Conservation (phyloP, 2,888 invertebrate genomes). For the Melanchra persicariae region DNA sequence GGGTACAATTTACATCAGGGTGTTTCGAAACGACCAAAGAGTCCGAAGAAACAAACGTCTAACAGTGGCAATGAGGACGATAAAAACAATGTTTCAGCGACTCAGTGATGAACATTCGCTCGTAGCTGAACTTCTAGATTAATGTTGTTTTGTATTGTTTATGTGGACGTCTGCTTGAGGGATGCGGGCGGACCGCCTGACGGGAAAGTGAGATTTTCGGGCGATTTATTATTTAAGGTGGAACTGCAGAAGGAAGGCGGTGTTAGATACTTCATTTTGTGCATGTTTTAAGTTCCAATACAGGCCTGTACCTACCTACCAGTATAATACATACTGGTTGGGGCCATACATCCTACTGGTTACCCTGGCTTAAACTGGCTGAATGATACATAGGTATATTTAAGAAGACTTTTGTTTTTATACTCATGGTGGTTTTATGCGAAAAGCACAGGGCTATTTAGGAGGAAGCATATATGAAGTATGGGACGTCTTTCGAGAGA, state of each 20-base stretch:
- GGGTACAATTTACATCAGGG: slow-evolving; percentile 74
- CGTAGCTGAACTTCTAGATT: slow-evolving; percentile 56
- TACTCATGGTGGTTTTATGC: background rate
- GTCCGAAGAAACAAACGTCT: slow-evolving; percentile 62
- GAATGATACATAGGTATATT: too few species aligned
- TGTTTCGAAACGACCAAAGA: slow-evolving; percentile 60
- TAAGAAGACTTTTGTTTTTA: too few species aligned
- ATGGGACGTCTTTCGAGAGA: too few species aligned
- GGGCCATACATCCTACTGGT: too few species aligned
- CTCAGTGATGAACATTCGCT: slow-evolving; percentile 50
- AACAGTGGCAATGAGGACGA: slow-evolving; percentile 60
- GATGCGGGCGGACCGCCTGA: slow-evolving; percentile 23
- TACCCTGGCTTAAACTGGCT: too few species aligned
- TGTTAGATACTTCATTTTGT: background rate
- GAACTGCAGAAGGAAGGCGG: background rate
- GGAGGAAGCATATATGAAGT: background rate
- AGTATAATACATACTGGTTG: too few species aligned
- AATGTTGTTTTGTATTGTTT: slow-evolving; percentile 61
- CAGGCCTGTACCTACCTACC: too few species aligned
- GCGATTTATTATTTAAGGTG: slow-evolving; percentile 13
- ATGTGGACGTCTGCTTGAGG: slow-evolving; percentile 34
- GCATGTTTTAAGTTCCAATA: background rate
- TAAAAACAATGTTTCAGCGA: slow-evolving; percentile 59
- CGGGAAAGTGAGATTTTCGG: slow-evolving; percentile 18
- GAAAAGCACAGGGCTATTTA: background rate